Evolutionary conservation across 2,888 invertebrate species (phyloP), one percentile per base, ranked within the genome.

Genomic region (Dasysyrphus tricinctus): DNA sequence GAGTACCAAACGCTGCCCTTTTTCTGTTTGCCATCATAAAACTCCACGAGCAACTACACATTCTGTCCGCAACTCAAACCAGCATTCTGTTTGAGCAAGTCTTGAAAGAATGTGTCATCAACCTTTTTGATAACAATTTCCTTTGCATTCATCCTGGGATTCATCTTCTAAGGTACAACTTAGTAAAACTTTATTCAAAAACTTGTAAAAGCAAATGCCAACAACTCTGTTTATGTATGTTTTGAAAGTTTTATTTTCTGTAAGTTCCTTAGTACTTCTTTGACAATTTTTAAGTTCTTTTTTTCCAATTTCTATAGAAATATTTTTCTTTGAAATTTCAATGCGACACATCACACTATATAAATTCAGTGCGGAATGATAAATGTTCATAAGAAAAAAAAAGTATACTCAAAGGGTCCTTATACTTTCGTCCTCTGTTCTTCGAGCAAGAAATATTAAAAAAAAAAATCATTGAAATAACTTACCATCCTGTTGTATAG

Each of bases 401-500:
- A 42, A 24, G 3, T 24, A 24, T 34, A 39, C 51, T 69, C 69
- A 69, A 69, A 54, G 11, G 34, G 19, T 54, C 39, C 11, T 61
- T 24, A 24, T 42, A 42, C 14, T 24, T 24, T 61, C 5, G 2
- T 42, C 12, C 14, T 24, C 14, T 24, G 14, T 59, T 39, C 11
- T 32, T 34, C 32, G 6, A 57, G 16, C 11, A 57, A 56, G 34
- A 32, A 56, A 47, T 5, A n/a, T n/a, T n/a, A 49, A 67, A 67
- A 63, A 57, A 34, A 16, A 65, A 65, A 65, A 34, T 6, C 5
- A 11, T 78, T 65, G 16, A 85, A 83, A 70, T 63, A 78, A 90
- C 91, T 94, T 92, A 96, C 96, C 96, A 96, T 91, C 96, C 96
- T 89, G 94, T 95, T 65, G 96, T 96, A 90, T 95, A 95, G 92